Conservation (phyloP, 1,140 invertebrate genomes). For the Drosophila athabasca region DNA sequence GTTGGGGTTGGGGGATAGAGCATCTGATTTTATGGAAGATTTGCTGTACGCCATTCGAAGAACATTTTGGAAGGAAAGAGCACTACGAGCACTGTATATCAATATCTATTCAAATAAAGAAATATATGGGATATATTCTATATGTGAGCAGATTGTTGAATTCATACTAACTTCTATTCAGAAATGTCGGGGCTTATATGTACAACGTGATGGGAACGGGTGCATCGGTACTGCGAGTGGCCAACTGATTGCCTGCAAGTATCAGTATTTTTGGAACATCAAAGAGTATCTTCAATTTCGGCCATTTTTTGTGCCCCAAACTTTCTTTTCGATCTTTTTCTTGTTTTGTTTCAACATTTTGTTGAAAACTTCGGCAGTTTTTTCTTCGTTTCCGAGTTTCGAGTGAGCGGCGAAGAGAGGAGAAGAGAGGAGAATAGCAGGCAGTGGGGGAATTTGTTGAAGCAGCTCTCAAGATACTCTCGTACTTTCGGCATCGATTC, state of each 20-base stretch:
- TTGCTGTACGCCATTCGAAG: too few relatives aligned
- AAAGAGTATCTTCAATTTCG: slow-evolving; percentile 11
- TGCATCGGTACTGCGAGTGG: too few relatives aligned
- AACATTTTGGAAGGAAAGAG: not conserved
- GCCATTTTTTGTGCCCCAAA: not conserved
- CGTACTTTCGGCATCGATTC: slow-evolving; percentile 66
- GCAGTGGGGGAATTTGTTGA: slow-evolving; percentile 49
- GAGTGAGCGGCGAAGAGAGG: not conserved
- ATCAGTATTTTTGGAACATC: too few relatives aligned
- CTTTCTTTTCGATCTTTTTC: slow-evolving; percentile 40
- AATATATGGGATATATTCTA: too few relatives aligned
- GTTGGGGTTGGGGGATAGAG: not conserved
- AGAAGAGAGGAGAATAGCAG: not conserved
- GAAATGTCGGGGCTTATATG: too few relatives aligned
- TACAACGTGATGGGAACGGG: too few relatives aligned
- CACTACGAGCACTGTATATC: too few relatives aligned
- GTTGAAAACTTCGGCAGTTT: slow-evolving; percentile 50
- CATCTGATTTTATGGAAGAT: not conserved
- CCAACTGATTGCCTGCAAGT: too few relatives aligned
- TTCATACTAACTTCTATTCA: too few relatives aligned
- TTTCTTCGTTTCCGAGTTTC: slow-evolving; percentile 7
- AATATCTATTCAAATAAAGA: too few relatives aligned
- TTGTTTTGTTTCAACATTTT: slow-evolving; percentile 63
- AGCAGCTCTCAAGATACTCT: slow-evolving; percentile 69
- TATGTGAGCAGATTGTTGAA: too few relatives aligned